Conservation (phyloP, 2,797 vertebrate genomes). For the Knipowitschia caucasica region DNA sequence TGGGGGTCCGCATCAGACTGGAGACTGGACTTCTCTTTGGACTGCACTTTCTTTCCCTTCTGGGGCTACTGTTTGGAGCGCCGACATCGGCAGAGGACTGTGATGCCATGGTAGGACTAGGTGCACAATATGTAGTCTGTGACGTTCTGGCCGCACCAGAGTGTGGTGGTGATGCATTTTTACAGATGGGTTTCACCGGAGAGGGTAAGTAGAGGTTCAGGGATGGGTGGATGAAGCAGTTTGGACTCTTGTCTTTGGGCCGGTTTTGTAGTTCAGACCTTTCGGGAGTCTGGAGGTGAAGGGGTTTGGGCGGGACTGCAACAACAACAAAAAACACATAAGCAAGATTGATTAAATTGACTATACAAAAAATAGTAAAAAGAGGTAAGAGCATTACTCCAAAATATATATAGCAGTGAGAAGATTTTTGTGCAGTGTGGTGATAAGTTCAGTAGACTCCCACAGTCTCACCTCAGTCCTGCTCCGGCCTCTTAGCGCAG, state of each 20-base stretch:
- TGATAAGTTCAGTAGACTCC: no score
- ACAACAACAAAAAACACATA: background rate
- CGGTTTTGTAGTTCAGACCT: conserved; percentile 9
- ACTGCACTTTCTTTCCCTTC: conserved; percentile 31
- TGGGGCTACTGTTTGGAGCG: conserved; percentile 26
- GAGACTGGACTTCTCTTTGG: conserved; percentile 32
- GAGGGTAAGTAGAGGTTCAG: conserved; percentile 18
- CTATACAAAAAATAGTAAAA: no score
- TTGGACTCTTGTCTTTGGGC: conserved; percentile 18
- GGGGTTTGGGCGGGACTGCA: conserved; percentile 51
- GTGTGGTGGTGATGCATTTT: conserved; percentile 10
- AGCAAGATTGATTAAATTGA: no score
- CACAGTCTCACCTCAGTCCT: no score
- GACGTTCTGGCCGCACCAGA: conserved; percentile 21
- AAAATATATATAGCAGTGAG: no score
- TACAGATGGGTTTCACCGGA: conserved; percentile 24
- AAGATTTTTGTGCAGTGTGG: no score
- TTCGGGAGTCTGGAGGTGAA: conserved; percentile 39
- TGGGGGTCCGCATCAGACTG: conserved; percentile 43
- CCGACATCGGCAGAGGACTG: conserved; percentile 19
- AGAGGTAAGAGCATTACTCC: no score
- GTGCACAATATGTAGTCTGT: conserved; percentile 10
- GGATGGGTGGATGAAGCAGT: conserved; percentile 9
- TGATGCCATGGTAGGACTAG: conserved; percentile 26
- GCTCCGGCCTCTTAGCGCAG: no score